Percentiles rank a stretch among this genome's conserved stretches.
These are phyloP conservation scores for Macrochelys suwanniensis DNA, from an alignment of 2,797 vertebrate species.

Conservation along the genomic window DNA sequence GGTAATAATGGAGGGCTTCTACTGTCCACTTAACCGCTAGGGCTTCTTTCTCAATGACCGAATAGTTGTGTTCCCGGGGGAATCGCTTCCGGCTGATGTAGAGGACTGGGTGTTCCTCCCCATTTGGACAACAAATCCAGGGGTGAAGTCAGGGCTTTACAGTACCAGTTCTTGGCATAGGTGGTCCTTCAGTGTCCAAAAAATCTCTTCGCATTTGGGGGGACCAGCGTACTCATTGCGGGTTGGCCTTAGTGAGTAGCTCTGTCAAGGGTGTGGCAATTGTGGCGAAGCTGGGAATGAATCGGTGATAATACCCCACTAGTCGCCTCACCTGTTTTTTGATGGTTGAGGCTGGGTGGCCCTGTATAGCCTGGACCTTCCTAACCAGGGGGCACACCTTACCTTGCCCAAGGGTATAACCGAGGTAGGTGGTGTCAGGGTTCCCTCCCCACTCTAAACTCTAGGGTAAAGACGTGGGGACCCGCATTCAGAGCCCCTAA, in stretches of 20 bases:
- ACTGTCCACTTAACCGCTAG: too few relatives aligned
- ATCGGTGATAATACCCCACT: not conserved
- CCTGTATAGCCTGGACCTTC: not conserved
- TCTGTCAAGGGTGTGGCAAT: not conserved
- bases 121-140: too few relatives aligned
- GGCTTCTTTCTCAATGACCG: too few relatives aligned
- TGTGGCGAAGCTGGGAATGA: not conserved
- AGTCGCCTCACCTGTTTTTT: not conserved
- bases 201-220: not conserved
- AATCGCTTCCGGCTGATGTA: too few relatives aligned
- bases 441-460: too few relatives aligned
- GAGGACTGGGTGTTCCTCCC: too few relatives aligned
- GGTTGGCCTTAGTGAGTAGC: not conserved
- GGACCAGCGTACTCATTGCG: not conserved
- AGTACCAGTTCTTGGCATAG: not conserved
- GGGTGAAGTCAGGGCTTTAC: too few relatives aligned
- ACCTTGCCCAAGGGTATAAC: not conserved
- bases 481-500: too few relatives aligned
- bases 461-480: too few relatives aligned
- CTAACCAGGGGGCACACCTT: not conserved
- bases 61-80: too few relatives aligned
- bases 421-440: not conserved
- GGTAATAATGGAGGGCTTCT: too few relatives aligned
- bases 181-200: not conserved
- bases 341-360: too few relatives aligned